A percentile compares a stretch with the other conserved stretches of the same genome.
phyloP scores from a whole-genome alignment of 2,113 vertebrate genomes.

The Apodemus sylvaticus region DNA sequence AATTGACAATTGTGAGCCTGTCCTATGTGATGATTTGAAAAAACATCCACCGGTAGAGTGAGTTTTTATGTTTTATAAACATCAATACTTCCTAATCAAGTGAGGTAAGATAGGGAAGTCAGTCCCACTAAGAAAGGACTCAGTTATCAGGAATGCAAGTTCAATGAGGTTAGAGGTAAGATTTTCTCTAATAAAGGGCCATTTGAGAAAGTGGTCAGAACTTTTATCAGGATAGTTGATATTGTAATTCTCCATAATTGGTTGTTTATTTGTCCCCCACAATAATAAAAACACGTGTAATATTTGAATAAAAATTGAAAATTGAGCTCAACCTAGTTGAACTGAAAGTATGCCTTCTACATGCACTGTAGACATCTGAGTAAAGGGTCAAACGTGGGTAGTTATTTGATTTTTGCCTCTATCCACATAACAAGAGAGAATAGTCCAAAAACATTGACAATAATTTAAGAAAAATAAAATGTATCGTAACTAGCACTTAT shows the following conservation, averaged over 20 bases:
- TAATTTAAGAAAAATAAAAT: neutral
- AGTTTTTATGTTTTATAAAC: neutral
- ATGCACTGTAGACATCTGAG: neutral
- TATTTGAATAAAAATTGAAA: conserved; percentile 10
- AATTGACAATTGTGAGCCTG: neutral
- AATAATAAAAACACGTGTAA: neutral
- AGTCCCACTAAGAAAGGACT: neutral
- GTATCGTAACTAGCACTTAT: neutral
- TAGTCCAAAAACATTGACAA: neutral
- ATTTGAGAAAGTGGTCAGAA: conserved; percentile 8
- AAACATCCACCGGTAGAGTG: neutral
- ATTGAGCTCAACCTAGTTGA: conserved; percentile 12
- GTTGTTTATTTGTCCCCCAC: neutral
- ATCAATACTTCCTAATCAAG: neutral
- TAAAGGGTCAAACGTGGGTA: neutral
- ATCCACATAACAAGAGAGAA: neutral
- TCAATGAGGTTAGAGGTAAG: conserved; percentile 11
- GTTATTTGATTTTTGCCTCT: neutral
- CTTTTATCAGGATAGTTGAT: conserved; percentile 29
- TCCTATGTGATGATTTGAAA: neutral
- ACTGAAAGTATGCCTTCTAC: conserved; percentile 7
- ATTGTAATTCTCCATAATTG: neutral
- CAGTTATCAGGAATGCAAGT: conserved; percentile 9
- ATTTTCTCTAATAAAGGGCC: conserved; percentile 1
- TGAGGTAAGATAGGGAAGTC: neutral